Evolutionary conservation across 1,140 invertebrate species (phyloP).

Genomic region (Drosophila ercepeae): DNA sequence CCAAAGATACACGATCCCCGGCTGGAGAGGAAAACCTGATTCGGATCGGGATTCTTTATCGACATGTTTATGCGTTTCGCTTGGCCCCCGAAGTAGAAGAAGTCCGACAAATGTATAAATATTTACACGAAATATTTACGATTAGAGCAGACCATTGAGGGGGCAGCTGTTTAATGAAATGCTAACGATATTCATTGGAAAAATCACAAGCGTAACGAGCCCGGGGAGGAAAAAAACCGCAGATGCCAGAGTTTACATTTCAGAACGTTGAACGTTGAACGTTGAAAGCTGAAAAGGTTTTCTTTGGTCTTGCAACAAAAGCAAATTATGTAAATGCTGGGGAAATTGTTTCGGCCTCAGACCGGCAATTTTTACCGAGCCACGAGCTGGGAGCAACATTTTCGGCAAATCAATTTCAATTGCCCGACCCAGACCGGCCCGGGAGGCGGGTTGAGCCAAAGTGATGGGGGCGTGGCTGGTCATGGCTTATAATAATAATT

Average conservation of each 20-base stretch:
- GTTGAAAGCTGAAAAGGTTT: not conserved
- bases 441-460: constrained; percentile 1
- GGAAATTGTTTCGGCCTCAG: constrained; percentile 65
- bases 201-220: constrained; percentile 70
- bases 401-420: constrained; percentile 72
- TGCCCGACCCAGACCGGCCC: constrained; percentile 7
- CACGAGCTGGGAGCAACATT: constrained; percentile 29
- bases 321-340: constrained; percentile 71
- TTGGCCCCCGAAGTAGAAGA: constrained; percentile 32
- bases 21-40: constrained; percentile 28
- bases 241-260: constrained; percentile 52
- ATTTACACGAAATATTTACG: constrained; percentile 61
- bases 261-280: constrained; percentile 7
- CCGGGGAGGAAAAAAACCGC: constrained; percentile 15
- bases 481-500: constrained; percentile 78
- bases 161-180: constrained; percentile 63
- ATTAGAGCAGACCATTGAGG: constrained; percentile 14
- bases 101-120: constrained; percentile 65
- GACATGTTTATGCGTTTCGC: constrained; percentile 64
- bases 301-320: constrained; percentile 38
- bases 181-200: constrained; percentile 79
- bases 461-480: constrained; percentile 29
- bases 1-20: not conserved
- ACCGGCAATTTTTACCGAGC: constrained; percentile 61
- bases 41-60: constrained; percentile 33